Evolutionary conservation across 2,888 invertebrate species (phyloP), one percentile per base, ranked within the genome.

Genomic region (Mallateleia sp.): DNA sequence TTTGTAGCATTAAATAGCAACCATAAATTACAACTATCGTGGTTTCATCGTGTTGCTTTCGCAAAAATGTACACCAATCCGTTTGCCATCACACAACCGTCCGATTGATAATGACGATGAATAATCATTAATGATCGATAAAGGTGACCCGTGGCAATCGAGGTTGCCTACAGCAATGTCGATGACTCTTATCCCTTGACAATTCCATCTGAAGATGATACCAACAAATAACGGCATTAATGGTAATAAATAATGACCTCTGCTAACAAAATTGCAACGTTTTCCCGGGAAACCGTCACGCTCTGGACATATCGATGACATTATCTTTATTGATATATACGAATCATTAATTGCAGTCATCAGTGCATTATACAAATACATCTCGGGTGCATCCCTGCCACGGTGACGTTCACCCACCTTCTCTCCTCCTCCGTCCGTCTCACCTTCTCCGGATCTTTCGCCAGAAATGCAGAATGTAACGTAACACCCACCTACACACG

Each of bases 401-500:
- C 81, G 47, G 56, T 79, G 45, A 47, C 86, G 82, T 75, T 86
- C 56, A 47, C 89, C 85, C 77, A 84, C 81, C 82, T 18, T 15
- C 74, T 72, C 82, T 38, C 77, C 84, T 85, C 87, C 25, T 45
- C 88, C 79, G 56, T 42, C 1, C 64, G 81, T 81, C 84, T 85
- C 82, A 85, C 87, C 86, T 85, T 81, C 90, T 89, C 88, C 87
- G 79, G 88, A 80, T 72, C 88, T 81, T 87, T 88, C 85, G 83
- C 34, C 72, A 84, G 72, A 79, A 82, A 81, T 82, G 88, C 85
- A 84, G 82, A 85, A 78, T 79, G 82, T 87, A 78, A 78, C 79
- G 84, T 67, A 86, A 85, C 75, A 85, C 79, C 87, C 77, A 84
- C 86, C 82, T 67, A 84, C 86, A 88, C 88, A 83, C 87, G 72